A percentile compares a stretch with the other conserved stretches of the same genome.
Evolutionary conservation across 2,888 invertebrate species (phyloP).

Genomic region (Monoplex corrugatus): DNA sequence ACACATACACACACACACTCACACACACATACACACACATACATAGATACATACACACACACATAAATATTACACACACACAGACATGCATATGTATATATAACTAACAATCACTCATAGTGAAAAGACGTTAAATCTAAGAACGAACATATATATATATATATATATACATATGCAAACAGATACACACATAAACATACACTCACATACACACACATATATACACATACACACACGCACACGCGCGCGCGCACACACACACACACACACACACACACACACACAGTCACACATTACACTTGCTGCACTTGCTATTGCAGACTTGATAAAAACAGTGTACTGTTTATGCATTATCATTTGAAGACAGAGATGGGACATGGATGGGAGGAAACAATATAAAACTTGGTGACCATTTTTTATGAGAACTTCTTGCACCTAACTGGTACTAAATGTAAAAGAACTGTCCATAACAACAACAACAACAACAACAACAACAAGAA

Average conservation of each 20-base stretch:
- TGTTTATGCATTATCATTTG: no score
- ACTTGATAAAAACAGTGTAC: no score
- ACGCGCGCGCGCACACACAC: neutral
- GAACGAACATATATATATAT: neutral
- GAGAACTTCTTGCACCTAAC: no score
- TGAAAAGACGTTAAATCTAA: no score
- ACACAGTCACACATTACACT: neutral
- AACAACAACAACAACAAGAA: no score
- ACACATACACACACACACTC: neutral
- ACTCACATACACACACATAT: neutral
- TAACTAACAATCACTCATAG: no score
- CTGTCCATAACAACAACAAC: no score
- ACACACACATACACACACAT: neutral
- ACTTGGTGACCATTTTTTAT: no score
- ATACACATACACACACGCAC: neutral
- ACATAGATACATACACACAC: neutral
- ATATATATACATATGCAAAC: neutral
- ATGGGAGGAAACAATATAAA: no score
- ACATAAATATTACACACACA: neutral
- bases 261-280: neutral
- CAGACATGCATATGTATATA: neutral
- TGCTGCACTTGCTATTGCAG: neutral
- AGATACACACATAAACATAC: neutral
- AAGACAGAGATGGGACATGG: no score
- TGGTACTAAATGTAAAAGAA: no score